These are phyloP conservation scores for Orycteropus afer DNA, from an alignment of 2,113 vertebrate species.

Conservation along the genomic window DNA sequence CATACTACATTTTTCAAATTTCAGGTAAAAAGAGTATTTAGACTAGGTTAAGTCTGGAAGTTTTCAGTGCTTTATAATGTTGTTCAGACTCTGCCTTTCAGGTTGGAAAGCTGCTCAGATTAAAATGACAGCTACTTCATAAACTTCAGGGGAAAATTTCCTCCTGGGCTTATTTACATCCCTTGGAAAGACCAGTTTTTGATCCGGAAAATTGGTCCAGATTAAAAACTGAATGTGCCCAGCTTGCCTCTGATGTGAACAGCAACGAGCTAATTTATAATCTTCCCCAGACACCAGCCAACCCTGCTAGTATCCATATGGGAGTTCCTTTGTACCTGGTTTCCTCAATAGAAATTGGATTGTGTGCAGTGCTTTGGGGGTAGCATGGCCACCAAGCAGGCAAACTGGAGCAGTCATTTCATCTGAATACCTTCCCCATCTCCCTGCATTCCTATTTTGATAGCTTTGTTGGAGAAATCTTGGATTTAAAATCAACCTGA, in stretches of 20 bases:
- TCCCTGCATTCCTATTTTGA: not conserved
- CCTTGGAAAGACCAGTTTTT: constrained; percentile 75
- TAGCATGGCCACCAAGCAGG: fast-evolving
- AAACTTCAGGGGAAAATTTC: constrained; percentile 69
- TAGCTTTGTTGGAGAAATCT: constrained; percentile 2
- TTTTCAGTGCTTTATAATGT: constrained; percentile 71
- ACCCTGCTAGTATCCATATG: constrained; percentile 19
- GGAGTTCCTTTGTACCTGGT: constrained; percentile 58
- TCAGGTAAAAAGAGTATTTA: constrained; percentile 40
- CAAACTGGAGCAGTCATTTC: not conserved
- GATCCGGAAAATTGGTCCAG: constrained; percentile 81
- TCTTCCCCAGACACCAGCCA: constrained; percentile 69
- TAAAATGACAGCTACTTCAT: constrained; percentile 73
- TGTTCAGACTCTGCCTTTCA: constrained; percentile 62
- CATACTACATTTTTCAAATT: constrained; percentile 32
- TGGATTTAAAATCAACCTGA: constrained; percentile 38
- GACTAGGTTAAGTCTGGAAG: constrained; percentile 4
- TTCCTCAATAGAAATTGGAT: constrained; percentile 13
- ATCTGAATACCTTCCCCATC: not conserved
- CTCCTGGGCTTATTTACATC: constrained; percentile 74
- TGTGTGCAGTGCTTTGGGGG: not conserved
- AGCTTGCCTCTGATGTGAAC: constrained; percentile 66
- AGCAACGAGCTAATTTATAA: constrained; percentile 73
- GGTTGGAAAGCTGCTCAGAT: constrained; percentile 59
- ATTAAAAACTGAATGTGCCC: constrained; percentile 74